These are phyloP conservation scores for Chromoteleia sp. DNA, from an alignment of 2,888 invertebrate genomes.

Conservation along the genomic window DNA sequence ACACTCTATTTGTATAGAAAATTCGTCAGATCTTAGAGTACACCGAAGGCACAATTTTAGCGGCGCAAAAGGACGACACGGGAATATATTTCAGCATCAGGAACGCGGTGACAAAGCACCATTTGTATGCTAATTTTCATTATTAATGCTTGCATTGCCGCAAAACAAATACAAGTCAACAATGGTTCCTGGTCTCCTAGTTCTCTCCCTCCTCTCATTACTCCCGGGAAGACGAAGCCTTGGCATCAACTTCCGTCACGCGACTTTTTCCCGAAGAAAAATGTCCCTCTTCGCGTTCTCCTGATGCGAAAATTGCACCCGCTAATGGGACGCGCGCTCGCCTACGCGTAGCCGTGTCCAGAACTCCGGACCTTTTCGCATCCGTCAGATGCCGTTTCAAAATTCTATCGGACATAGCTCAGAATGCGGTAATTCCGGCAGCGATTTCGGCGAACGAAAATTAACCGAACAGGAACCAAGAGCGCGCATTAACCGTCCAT, in stretches of 20 bases:
- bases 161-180: slow-evolving; percentile 24
- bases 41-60: not conserved
- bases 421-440: not conserved
- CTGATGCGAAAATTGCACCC: not conserved
- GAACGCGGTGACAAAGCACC: not conserved
- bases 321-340: slow-evolving; percentile 10
- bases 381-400: slow-evolving; percentile 3
- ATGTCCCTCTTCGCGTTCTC: not conserved
- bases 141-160: slow-evolving; percentile 12
- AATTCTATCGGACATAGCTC: slow-evolving; percentile 11
- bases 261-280: slow-evolving; percentile 8
- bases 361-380: slow-evolving; percentile 4
- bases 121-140: slow-evolving; percentile 39
- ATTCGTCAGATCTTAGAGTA: slow-evolving; percentile 8
- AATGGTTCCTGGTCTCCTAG: too few relatives aligned
- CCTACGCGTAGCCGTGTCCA: not conserved
- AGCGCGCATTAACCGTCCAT: not conserved
- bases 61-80: not conserved
- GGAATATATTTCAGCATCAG: slow-evolving; percentile 1
- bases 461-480: not conserved
- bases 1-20: not conserved
- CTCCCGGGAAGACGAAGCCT: slow-evolving; percentile 9
- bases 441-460: not conserved
- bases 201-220: not conserved
- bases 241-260: slow-evolving; percentile 32